Base-by-base conservation (phyloP, 2,797 vertebrate species). In the Borostomias antarcticus region DNA sequence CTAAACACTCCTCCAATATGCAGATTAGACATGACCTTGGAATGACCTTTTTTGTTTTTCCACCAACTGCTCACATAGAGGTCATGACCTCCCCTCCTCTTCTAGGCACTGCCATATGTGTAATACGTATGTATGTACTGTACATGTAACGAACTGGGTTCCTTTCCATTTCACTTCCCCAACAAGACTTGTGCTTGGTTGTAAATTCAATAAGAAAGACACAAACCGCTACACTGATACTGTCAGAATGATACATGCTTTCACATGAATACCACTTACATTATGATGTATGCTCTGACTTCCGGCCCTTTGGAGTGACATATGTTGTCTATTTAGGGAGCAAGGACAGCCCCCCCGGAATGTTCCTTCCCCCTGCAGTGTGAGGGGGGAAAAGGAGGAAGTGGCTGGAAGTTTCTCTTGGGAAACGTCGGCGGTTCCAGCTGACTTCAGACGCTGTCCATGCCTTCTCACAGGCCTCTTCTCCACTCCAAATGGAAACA, bases 331-430 rank as follows among this genome's bases (percentile, higher is more conserved):
- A 75, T 84, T 82, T 76, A 76, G 29, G 63, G 67, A 26, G 13
- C n/a, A 15, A 62, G 59, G 28, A 15, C 8, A 45, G 17, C 2
- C 26, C 7, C 26, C 29, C 19, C 17, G 29, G 47, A 62, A 62
- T 48, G 28, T 48, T 60, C 25, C 17, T 62, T 9, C 17, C 21
- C 29, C 15, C 47, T 30, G 5, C 29, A 19, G 45, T 26, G 45
- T 35, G 33, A 23, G 25, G n/a, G 52, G 67, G 48, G 62, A 63
- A 56, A 30, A 57, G 29, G 62, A 75, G 78, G 86, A 89, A 89
- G 80, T 85, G 82, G 73, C 78, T 75, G 64, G 70, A 71, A 81
- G 75, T 80, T 89, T 89, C 86, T 88, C 88, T 70, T 68, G 85
- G 82, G 88, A 88, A 88, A 83, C 67, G 59, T 77, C 1, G 33